A percentile compares a stretch with the other conserved stretches of the same genome.
phyloP scores from a whole-genome alignment of 2,888 invertebrate genomes.

The Lissonota sp. region DNA sequence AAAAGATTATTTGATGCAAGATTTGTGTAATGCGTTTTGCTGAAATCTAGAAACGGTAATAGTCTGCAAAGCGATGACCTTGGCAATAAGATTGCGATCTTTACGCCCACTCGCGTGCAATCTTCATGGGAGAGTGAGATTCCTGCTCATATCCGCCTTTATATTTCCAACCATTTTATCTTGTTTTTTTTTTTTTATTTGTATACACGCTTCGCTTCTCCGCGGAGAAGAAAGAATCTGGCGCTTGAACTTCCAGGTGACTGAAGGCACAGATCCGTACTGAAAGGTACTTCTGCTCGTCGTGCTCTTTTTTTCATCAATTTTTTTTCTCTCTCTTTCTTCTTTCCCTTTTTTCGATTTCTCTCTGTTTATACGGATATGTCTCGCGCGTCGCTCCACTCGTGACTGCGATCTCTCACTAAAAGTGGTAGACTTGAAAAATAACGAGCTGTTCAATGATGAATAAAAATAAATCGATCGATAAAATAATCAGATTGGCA shows the following conservation, averaged over 20 bases:
- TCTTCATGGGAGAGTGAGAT: constrained; percentile 41
- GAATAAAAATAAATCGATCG: constrained; percentile 25
- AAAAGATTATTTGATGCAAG: background rate
- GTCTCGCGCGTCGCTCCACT: too few relatives aligned
- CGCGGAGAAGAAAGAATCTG: background rate
- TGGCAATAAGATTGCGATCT: constrained; percentile 59
- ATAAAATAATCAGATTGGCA: constrained; percentile 32
- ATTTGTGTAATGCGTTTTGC: constrained; percentile 3
- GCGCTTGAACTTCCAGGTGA: constrained; percentile 29
- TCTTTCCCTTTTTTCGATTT: too few relatives aligned
- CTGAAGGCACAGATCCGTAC: constrained; percentile 30
- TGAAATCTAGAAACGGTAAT: background rate
- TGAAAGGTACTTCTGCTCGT: background rate
- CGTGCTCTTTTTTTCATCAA: too few relatives aligned
- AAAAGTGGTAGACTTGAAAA: too few relatives aligned
- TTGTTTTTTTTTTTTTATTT: constrained; percentile 20
- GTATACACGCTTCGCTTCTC: constrained; percentile 34
- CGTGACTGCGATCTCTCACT: too few relatives aligned
- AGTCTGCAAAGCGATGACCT: constrained; percentile 44
- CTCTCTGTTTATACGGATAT: too few relatives aligned
- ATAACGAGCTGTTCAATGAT: background rate
- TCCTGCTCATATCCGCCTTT: constrained; percentile 11
- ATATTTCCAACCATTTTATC: constrained; percentile 12
- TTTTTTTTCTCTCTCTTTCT: too few relatives aligned
- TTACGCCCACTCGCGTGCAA: constrained; percentile 57